Evolutionary conservation across 2,797 vertebrate species (phyloP).

Genomic region (Acrossocheilus wenchowensis): DNA sequence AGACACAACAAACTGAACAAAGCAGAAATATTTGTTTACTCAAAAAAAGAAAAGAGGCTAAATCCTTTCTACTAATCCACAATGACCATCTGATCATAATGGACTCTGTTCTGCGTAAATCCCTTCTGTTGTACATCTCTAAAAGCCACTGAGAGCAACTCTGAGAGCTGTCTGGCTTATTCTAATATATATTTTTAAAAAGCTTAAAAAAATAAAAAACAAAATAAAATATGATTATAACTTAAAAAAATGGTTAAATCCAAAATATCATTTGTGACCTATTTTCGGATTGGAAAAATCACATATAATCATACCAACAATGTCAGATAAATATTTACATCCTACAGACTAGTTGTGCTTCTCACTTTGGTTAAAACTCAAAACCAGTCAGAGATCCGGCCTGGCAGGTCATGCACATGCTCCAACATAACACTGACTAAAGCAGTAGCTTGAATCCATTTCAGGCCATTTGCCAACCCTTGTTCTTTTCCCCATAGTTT

Average conservation of each 20-base stretch:
- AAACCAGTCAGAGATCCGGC: not conserved
- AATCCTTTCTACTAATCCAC: constrained; percentile 44
- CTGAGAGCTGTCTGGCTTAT: not conserved
- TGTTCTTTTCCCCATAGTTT: not conserved
- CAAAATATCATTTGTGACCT: not conserved
- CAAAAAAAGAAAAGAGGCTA: constrained; percentile 22
- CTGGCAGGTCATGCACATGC: not conserved
- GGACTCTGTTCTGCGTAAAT: constrained; percentile 18
- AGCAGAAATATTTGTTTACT: constrained; percentile 28
- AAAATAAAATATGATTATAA: not conserved
- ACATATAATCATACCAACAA: not conserved
- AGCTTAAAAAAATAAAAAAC: not conserved
- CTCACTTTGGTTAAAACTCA: not conserved
- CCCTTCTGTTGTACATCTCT: not conserved
- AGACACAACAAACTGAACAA: constrained; percentile 12
- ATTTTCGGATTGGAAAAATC: not conserved
- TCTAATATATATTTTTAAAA: not conserved
- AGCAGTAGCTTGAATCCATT: constrained; percentile 12
- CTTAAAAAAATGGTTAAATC: not conserved
- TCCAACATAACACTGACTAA: not conserved
- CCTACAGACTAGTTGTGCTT: not conserved
- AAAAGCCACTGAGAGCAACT: constrained; percentile 28
- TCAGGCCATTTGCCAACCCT: not conserved
- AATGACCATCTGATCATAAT: constrained; percentile 37
- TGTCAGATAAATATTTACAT: not conserved